Evolutionary conservation across 2,888 invertebrate genomes (phyloP).

Genomic region (Rhodophaea formosa): DNA sequence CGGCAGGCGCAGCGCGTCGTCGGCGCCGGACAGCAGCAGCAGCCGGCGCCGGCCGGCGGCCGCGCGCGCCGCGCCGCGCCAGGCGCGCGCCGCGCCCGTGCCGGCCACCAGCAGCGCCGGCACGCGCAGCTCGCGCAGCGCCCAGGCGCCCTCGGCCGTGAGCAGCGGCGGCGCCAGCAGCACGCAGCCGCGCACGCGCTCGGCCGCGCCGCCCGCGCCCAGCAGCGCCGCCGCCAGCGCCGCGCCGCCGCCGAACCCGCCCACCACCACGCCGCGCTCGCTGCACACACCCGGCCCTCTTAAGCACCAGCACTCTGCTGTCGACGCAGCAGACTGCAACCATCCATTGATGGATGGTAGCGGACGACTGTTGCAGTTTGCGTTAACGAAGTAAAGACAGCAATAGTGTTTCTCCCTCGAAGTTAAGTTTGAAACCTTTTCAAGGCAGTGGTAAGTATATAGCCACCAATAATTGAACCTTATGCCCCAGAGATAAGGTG

Average conservation of each 20-base stretch:
- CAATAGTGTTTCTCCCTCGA: no score
- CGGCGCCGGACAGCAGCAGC: conserved; percentile 85
- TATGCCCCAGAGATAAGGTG: no score
- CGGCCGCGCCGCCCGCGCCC: conserved; percentile 84
- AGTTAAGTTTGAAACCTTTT: no score
- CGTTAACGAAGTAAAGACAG: no score
- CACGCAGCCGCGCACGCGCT: conserved; percentile 79
- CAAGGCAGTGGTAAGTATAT: no score
- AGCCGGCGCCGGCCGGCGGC: conserved; percentile 78
- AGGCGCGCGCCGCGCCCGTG: conserved; percentile 27
- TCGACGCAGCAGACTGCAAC: no score
- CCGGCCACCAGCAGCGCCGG: conserved; percentile 47
- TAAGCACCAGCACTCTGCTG: neutral
- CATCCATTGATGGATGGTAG: no score
- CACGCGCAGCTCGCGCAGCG: conserved; percentile 63
- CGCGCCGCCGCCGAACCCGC: conserved; percentile 63
- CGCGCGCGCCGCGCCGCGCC: conserved; percentile 81
- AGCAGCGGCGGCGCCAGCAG: conserved; percentile 60
- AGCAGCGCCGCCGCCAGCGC: conserved; percentile 85
- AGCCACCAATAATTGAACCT: no score
- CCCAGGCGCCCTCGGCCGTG: conserved; percentile 73
- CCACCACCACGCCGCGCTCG: conserved; percentile 38
- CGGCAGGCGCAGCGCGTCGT: conserved; percentile 83
- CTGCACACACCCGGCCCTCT: conserved; percentile 1
- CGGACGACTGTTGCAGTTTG: no score